Conservation (phyloP, 2,888 invertebrate species). For the Amaurobius ferox region DNA sequence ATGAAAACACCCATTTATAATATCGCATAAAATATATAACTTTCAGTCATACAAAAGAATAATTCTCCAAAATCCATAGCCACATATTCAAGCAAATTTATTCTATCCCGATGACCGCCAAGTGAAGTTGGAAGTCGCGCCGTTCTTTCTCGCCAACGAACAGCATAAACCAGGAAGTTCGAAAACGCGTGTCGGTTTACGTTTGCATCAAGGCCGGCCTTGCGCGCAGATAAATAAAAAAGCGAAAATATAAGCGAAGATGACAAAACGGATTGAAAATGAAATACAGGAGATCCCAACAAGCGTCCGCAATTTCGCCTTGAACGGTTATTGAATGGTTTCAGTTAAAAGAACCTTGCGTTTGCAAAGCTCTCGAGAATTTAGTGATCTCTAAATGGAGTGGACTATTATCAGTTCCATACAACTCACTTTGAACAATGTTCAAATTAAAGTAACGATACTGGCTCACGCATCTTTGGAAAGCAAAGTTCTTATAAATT, state of each 20-base stretch:
- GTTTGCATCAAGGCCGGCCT: conserved; percentile 6
- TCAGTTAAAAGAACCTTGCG: conserved; percentile 7
- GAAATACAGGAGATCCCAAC: neutral
- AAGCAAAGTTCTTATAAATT: no score
- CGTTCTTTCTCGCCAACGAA: neutral
- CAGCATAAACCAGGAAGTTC: conserved; percentile 12
- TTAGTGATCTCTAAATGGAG: no score
- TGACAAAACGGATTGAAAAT: conserved; percentile 18
- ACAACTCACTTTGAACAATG: no score
- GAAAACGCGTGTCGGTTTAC: conserved; percentile 13
- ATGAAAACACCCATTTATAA: no score
- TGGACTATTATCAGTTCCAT: no score
- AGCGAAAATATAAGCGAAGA: neutral
- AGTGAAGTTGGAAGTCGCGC: neutral
- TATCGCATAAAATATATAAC: no score
- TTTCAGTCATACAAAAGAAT: no score
- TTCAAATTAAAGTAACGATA: no score
- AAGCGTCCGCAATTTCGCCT: neutral
- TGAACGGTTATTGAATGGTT: conserved; percentile 5
- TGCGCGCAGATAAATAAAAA: conserved; percentile 11
- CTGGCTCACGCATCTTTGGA: no score
- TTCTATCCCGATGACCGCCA: neutral
- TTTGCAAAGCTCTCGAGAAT: no score
- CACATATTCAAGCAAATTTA: no score
- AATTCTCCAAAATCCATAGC: no score